phyloP scores from a whole-genome alignment of 2,113 vertebrate genomes.

The Cygnus buccinator region DNA sequence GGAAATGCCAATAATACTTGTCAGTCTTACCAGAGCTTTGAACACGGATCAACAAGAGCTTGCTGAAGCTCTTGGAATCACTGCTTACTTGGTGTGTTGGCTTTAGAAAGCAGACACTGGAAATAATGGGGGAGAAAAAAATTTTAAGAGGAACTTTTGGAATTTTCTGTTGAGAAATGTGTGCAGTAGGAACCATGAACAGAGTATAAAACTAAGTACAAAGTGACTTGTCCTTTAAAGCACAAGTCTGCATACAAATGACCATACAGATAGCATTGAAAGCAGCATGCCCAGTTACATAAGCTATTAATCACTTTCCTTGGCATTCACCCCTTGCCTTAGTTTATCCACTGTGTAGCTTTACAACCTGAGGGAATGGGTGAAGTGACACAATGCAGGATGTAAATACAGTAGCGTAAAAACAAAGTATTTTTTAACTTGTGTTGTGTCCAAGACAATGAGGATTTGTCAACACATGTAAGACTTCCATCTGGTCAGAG shows the following conservation, averaged over 20 bases:
- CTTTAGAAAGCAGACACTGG: background rate
- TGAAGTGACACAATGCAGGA: background rate
- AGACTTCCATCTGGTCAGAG: background rate
- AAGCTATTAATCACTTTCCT: background rate
- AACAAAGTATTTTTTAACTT: background rate
- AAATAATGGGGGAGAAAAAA: background rate
- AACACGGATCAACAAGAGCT: background rate
- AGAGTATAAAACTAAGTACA: no score
- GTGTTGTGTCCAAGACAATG: background rate
- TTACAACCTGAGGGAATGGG: background rate
- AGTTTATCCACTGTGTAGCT: background rate
- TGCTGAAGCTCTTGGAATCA: background rate
- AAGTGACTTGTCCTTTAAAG: background rate
- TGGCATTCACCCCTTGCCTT: background rate
- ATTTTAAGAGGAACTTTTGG: background rate
- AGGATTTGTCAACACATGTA: background rate
- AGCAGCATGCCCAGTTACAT: background rate
- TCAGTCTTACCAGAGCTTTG: background rate
- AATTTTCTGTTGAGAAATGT: background rate
- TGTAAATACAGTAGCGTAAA: background rate
- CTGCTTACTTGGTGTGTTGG: background rate
- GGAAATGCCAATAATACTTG: background rate
- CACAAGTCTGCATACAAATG: background rate
- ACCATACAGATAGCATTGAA: background rate
- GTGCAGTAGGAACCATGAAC: background rate